These are phyloP conservation scores for Drosophila pruinosa DNA, from an alignment of 1,140 invertebrate genomes.

Conservation along the genomic window DNA sequence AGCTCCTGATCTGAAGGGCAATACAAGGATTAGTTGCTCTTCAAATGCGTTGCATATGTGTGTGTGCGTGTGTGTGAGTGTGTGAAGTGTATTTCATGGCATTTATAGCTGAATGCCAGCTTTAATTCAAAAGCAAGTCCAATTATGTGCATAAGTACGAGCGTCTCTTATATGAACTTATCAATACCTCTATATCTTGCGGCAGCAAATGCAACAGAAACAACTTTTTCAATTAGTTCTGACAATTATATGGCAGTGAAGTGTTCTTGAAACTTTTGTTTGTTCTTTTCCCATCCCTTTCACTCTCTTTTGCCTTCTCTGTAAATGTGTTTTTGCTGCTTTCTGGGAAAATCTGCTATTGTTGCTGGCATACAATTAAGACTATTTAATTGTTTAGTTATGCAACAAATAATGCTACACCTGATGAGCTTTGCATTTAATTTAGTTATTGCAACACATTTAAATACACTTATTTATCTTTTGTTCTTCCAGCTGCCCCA, in stretches of 20 bases:
- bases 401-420: constrained; percentile 23
- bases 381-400: constrained; percentile 58
- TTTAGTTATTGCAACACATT: constrained; percentile 35
- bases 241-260: constrained; percentile 70
- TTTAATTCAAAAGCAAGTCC: constrained; percentile 26
- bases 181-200: constrained; percentile 28
- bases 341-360: constrained; percentile 21
- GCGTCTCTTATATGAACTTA: constrained; percentile 6
- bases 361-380: constrained; percentile 58
- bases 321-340: background rate
- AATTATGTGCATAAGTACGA: constrained; percentile 25
- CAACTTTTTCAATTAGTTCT: constrained; percentile 75
- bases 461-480: constrained; percentile 25
- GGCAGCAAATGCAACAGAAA: constrained; percentile 48
- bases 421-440: constrained; percentile 52
- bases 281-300: constrained; percentile 25
- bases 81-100: constrained; percentile 14
- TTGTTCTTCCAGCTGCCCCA: background rate
- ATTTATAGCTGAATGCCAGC: constrained; percentile 16
- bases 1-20: constrained; percentile 40
- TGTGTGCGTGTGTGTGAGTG: background rate
- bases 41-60: constrained; percentile 18
- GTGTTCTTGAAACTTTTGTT: constrained; percentile 62
- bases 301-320: background rate
- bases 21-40: constrained; percentile 53